Percentiles rank a stretch among this genome's conserved stretches.
Conservation (phyloP, 2,113 vertebrate genomes). For the Lonchura striata region DNA sequence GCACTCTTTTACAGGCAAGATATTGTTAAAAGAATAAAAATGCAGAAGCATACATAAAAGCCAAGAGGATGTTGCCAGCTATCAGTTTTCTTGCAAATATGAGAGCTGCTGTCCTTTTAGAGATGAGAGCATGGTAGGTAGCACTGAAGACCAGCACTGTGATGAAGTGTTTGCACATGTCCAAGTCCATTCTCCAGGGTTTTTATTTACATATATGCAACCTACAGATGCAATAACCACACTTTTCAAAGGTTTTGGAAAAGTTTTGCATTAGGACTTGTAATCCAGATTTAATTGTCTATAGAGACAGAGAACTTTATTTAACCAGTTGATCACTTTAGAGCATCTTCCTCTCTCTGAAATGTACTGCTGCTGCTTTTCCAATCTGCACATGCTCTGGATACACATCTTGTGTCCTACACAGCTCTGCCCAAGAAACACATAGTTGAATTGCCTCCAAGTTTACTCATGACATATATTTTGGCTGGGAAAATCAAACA, state of each 20-base stretch:
- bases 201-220: not conserved
- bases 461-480: not conserved
- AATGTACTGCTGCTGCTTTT: not conserved
- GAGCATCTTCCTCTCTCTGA: not conserved
- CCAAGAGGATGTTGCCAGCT: not conserved
- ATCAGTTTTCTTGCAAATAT: not conserved
- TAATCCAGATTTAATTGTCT: not conserved
- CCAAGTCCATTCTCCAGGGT: not conserved
- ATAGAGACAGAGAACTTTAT: not conserved
- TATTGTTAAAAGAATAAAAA: not conserved
- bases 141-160: not conserved
- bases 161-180: not conserved
- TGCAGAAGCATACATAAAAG: not conserved
- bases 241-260: not conserved
- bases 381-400: not conserved
- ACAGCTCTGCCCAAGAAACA: not conserved
- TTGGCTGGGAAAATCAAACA: not conserved
- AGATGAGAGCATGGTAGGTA: not conserved
- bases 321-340: not conserved
- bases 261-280: not conserved
- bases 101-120: not conserved
- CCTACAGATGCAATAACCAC: accelerated
- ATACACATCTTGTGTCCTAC: accelerated
- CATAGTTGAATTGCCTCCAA: not conserved
- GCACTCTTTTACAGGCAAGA: not conserved